phyloP scores from a whole-genome alignment of 2,797 vertebrate genomes.

The Onychomys arenicola region DNA sequence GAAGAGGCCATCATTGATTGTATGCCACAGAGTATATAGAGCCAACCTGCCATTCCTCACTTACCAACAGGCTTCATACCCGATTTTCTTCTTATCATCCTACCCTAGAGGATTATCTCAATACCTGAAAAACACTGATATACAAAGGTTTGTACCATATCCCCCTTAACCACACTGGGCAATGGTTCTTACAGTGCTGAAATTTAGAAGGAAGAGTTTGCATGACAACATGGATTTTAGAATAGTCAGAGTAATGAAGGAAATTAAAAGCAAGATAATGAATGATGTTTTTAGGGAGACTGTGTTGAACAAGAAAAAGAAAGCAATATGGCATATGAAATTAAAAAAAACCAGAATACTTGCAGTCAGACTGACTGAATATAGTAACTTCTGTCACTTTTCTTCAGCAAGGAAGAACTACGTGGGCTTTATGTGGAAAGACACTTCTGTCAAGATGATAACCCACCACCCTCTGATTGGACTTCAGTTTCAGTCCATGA shows the following conservation, averaged over 20 bases:
- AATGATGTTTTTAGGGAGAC: background rate
- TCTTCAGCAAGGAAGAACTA: background rate
- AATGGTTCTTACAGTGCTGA: background rate
- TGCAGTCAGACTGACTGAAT: background rate
- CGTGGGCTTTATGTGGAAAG: background rate
- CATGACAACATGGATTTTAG: background rate
- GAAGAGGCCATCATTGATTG: background rate
- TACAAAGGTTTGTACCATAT: background rate
- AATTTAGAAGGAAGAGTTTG: background rate
- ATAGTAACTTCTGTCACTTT: background rate
- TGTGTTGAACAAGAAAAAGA: background rate
- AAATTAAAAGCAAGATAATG: conserved; percentile 9
- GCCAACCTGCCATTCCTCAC: background rate
- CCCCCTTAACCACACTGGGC: background rate
- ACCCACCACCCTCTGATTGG: background rate
- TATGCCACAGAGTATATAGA: background rate
- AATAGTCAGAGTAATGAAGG: background rate
- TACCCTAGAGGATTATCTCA: background rate
- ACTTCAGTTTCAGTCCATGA: background rate
- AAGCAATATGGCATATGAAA: background rate
- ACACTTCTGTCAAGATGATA: background rate
- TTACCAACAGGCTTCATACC: background rate
- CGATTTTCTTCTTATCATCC: background rate
- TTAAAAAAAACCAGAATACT: background rate
- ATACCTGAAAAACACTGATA: background rate